Evolutionary conservation across 2,113 vertebrate species (phyloP).

Genomic region (Oenanthe melanoleuca): DNA sequence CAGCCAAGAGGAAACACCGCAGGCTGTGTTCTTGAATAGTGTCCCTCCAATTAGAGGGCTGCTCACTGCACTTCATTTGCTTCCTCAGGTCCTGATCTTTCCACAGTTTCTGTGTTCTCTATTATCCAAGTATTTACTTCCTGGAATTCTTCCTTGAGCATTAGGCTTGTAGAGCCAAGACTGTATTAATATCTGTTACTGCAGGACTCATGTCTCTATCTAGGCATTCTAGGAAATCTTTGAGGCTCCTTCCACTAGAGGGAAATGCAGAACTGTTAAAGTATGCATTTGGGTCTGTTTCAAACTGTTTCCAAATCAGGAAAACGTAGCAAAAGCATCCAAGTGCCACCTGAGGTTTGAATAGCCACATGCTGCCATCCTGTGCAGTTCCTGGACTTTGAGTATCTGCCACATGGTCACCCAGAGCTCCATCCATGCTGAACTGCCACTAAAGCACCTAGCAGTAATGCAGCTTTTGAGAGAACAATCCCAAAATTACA

Average conservation of each 20-base stretch:
- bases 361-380: accelerated
- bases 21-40: background rate
- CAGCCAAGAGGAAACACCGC: background rate
- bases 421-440: background rate
- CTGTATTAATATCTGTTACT: background rate
- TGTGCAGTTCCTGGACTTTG: background rate
- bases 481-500: background rate
- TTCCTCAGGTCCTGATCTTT: background rate
- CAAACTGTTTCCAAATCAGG: background rate
- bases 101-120: background rate
- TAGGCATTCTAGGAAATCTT: background rate
- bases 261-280: background rate
- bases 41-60: background rate
- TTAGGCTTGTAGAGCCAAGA: background rate
- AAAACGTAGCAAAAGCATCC: background rate
- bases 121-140: background rate
- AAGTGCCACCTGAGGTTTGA: background rate
- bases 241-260: background rate
- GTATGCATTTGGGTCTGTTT: background rate
- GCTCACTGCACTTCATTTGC: background rate
- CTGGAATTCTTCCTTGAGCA: background rate
- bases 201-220: accelerated
- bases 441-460: background rate
- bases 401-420: background rate
- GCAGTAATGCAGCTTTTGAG: background rate